A percentile compares a stretch with the other conserved stretches of the same genome.
phyloP scores from a whole-genome alignment of 2,113 vertebrate genomes.

The Semnornis frantzii region DNA sequence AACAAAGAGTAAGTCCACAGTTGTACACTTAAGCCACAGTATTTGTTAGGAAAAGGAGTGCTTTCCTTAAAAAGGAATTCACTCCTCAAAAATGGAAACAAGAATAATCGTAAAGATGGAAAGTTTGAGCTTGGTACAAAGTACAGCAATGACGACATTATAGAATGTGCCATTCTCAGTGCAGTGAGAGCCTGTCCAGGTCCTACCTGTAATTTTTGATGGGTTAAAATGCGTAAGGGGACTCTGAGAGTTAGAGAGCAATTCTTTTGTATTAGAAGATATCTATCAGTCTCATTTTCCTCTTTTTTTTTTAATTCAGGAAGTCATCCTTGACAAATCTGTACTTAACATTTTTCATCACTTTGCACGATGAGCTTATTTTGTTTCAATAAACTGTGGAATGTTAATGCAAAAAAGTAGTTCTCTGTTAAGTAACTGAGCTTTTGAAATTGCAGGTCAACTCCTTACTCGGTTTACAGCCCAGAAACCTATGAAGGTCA shows the following conservation, averaged over 20 bases:
- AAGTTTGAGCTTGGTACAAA: neutral
- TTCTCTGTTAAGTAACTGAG: neutral
- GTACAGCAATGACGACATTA: neutral
- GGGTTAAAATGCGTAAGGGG: neutral
- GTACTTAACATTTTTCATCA: neutral
- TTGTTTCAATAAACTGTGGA: neutral
- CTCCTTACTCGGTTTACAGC: conserved; percentile 87
- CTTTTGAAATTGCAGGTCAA: conserved; percentile 79
- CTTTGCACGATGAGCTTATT: neutral
- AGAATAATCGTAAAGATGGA: neutral
- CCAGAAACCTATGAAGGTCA: conserved; percentile 93
- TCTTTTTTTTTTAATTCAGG: neutral
- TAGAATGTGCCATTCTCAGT: neutral
- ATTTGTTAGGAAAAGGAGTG: neutral
- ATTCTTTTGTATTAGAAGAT: neutral
- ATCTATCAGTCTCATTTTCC: neutral
- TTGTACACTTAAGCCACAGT: neutral
- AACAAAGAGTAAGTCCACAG: neutral
- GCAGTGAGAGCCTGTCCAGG: neutral
- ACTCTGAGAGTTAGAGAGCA: neutral
- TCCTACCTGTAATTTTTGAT: neutral
- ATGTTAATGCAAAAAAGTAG: neutral
- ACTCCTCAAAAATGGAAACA: neutral
- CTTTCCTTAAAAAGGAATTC: neutral
- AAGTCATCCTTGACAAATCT: neutral